A percentile compares a stretch with the other conserved stretches of the same genome.
phyloP scores from a whole-genome alignment of 2,797 vertebrate species.

The Microctenopoma steveboyesi region DNA sequence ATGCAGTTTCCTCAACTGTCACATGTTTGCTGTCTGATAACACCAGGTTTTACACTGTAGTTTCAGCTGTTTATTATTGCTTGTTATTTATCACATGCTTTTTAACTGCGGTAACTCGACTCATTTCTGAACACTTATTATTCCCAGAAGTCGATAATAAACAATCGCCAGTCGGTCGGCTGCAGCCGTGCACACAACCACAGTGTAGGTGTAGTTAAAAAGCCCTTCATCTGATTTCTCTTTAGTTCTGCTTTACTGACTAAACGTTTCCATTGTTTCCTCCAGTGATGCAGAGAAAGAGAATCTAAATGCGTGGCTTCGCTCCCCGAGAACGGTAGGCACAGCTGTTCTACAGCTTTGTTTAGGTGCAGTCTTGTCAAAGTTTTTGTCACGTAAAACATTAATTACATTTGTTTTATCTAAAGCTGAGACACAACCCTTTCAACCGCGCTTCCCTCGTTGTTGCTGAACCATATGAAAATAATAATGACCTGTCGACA shows the following conservation, averaged over 20 bases:
- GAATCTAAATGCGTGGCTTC: constrained; percentile 43
- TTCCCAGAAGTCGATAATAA: background rate
- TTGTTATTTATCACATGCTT: constrained; percentile 2
- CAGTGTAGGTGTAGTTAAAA: background rate
- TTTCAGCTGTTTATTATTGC: background rate
- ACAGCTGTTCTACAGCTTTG: background rate
- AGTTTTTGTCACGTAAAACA: background rate
- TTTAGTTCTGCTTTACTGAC: background rate
- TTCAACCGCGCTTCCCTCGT: constrained; percentile 77
- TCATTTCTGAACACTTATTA: background rate
- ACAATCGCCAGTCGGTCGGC: background rate
- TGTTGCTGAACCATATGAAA: constrained; percentile 68
- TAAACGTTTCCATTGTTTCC: background rate
- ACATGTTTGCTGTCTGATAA: constrained; percentile 17
- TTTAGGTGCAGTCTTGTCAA: background rate
- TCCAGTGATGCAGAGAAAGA: constrained; percentile 67
- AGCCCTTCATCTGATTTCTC: background rate
- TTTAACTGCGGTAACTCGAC: constrained; percentile 18
- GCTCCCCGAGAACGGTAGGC: constrained; percentile 77
- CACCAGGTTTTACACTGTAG: background rate
- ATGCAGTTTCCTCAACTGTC: constrained; percentile 6
- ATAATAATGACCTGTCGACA: constrained; percentile 34
- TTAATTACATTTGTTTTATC: constrained; percentile 6
- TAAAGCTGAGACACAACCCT: constrained; percentile 82
- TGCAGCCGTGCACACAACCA: constrained; percentile 40